Conservation (phyloP, 2,113 vertebrate species). For the Neogale vison region DNA sequence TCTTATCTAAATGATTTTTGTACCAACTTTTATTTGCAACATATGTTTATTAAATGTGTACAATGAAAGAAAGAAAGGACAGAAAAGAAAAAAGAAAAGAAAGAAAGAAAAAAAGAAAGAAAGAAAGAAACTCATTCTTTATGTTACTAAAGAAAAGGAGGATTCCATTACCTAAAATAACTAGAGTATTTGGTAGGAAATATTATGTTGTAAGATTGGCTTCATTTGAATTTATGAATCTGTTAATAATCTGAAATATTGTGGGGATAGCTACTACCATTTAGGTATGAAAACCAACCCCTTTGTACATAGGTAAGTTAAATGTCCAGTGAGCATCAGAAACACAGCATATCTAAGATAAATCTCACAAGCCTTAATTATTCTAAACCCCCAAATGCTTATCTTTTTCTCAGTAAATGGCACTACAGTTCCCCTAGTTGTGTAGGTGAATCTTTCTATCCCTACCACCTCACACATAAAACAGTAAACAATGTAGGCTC, state of each 20-base stretch:
- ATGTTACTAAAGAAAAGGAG: neutral
- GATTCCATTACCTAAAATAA: neutral
- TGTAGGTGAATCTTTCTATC: neutral
- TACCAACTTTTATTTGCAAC: neutral
- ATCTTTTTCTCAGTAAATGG: neutral
- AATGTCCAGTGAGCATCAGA: neutral
- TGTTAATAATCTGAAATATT: neutral
- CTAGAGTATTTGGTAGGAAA: neutral
- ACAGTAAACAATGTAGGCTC: neutral
- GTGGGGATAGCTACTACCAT: neutral
- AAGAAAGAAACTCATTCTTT: neutral
- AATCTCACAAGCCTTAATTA: neutral
- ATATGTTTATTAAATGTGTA: neutral
- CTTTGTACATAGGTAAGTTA: neutral
- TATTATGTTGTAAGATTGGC: neutral
- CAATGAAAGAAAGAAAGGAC: neutral
- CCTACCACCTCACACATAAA: neutral
- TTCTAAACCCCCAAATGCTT: neutral
- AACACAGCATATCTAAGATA: neutral
- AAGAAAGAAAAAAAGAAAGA: neutral
- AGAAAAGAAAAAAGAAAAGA: too few relatives aligned
- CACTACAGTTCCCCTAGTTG: neutral
- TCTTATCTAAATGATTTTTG: neutral
- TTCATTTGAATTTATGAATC: neutral
- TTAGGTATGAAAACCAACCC: neutral